Base-by-base conservation (phyloP, 2,888 invertebrate species). In the Caenorhabditis angaria region DNA sequence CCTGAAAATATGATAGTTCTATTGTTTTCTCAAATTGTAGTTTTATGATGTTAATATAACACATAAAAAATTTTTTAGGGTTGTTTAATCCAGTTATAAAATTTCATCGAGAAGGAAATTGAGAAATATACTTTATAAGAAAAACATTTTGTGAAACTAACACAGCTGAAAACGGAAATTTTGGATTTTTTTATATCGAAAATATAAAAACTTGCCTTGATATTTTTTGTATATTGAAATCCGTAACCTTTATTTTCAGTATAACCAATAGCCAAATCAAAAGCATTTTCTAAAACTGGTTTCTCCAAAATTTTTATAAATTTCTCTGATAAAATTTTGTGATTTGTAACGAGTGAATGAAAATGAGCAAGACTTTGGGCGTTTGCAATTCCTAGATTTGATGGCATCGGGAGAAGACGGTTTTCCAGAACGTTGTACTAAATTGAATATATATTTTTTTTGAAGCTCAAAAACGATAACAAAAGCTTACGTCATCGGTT, bases 361-460 rank as follows among this genome's bases (percentile, higher is more conserved):
- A 81, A 68, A 29, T 78, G 70, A 18, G 82, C 80, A 20, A 82
- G 64, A 27, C 77, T 70, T 28, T 70, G 57, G 0, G 80, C 77
- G 57, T 72, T 77, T 1, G 77, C 76, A n/a, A 82, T 80, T 27
- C 80, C 82, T 78, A 82, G 78, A 54, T 82, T 82, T 0, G 82
- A 82, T 2, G 82, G 82, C 82, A 82, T 81, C 28, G 77, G 76
- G 0, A 82, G 64, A 1, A 78, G 65, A 1, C 80, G 78, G 63
- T 82, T 82, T 24, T 73, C 71, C 10, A 79, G 10, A 32, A 65
- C 25, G 63, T 82, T 82, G 66, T 82, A 82, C 82, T 82, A 58
- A 57, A 80, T 72, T 10, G 24, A 58, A 12, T 28, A 28, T 25
- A 54, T 58, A 60, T 50, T 20, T 57, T 35, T 53, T 10, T 6